Conservation (phyloP, 1,140 invertebrate species). For the Megalopta genalis region DNA sequence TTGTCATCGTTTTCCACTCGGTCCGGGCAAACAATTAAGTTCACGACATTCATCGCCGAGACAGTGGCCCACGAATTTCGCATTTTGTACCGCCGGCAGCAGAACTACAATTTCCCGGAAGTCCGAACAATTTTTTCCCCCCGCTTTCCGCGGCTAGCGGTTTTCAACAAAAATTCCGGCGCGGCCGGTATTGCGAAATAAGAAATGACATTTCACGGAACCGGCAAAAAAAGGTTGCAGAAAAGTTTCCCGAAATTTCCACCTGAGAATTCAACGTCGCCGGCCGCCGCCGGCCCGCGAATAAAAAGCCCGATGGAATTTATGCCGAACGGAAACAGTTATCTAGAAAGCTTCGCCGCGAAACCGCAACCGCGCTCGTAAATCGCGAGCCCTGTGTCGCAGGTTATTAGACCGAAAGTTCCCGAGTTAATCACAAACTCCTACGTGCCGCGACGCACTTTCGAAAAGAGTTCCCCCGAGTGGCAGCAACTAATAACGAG, state of each 20-base stretch:
- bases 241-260: slow-evolving; percentile 26
- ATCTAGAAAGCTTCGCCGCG: slow-evolving; percentile 34
- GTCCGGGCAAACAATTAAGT: too few relatives aligned
- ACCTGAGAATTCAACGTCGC: slow-evolving; percentile 1
- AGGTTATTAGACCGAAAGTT: slow-evolving; percentile 58
- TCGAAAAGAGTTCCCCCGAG: slow-evolving; percentile 28
- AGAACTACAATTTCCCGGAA: too few relatives aligned
- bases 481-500: slow-evolving; percentile 43
- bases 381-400: slow-evolving; percentile 39
- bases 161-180: too few relatives aligned
- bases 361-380: slow-evolving; percentile 47
- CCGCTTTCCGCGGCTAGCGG: too few relatives aligned
- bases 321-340: slow-evolving; percentile 45
- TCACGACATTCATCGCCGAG: too few relatives aligned
- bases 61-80: too few relatives aligned
- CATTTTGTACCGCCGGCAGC: too few relatives aligned
- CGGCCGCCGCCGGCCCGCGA: background rate
- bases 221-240: background rate
- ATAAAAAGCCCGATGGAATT: slow-evolving; percentile 36
- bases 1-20: too few relatives aligned
- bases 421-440: slow-evolving; percentile 67
- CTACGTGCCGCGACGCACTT: slow-evolving; percentile 44
- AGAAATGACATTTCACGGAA: too few relatives aligned
- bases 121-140: too few relatives aligned
- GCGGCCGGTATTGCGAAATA: too few relatives aligned